Conservation (phyloP, 1,140 invertebrate genomes). For the Meloidogyne floridensis region DNA sequence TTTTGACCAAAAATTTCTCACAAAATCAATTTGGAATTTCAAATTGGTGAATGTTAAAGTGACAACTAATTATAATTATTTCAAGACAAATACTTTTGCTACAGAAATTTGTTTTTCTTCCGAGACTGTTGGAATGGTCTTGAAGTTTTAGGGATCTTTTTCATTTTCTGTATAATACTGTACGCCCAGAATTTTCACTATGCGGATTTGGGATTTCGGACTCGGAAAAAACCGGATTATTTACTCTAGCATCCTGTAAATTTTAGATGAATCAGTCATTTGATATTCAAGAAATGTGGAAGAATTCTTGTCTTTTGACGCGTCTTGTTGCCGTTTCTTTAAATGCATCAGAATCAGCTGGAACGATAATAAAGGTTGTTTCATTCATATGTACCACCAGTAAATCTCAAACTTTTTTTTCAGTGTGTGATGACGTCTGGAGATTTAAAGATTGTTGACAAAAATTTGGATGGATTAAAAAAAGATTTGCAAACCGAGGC, state of each 20-base stretch:
- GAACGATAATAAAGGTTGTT: slow-evolving; percentile 57
- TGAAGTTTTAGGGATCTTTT: too few relatives aligned
- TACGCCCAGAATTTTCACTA: too few relatives aligned
- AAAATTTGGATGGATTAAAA: slow-evolving; percentile 72
- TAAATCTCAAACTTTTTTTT: slow-evolving; percentile 17
- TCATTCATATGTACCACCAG: neutral
- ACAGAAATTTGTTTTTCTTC: too few relatives aligned
- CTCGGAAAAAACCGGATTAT: too few relatives aligned
- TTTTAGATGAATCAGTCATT: neutral
- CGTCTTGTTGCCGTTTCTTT: slow-evolving; percentile 58
- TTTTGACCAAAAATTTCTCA: too few relatives aligned
- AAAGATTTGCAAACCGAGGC: slow-evolving; percentile 97
- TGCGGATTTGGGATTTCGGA: too few relatives aligned
- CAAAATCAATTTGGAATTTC: too few relatives aligned
- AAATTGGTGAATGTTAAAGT: too few relatives aligned
- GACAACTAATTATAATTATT: too few relatives aligned
- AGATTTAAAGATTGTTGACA: slow-evolving; percentile 62
- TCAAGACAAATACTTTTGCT: too few relatives aligned
- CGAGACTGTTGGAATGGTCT: too few relatives aligned
- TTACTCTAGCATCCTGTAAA: neutral
- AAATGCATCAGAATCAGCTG: slow-evolving; percentile 56
- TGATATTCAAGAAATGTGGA: slow-evolving; percentile 40
- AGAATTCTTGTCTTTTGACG: slow-evolving; percentile 51
- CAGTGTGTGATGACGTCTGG: slow-evolving; percentile 55
- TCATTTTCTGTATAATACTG: too few relatives aligned